A percentile compares a stretch with the other conserved stretches of the same genome.
Evolutionary conservation across 2,888 invertebrate genomes (phyloP).

Genomic region (Archips xylosteana): DNA sequence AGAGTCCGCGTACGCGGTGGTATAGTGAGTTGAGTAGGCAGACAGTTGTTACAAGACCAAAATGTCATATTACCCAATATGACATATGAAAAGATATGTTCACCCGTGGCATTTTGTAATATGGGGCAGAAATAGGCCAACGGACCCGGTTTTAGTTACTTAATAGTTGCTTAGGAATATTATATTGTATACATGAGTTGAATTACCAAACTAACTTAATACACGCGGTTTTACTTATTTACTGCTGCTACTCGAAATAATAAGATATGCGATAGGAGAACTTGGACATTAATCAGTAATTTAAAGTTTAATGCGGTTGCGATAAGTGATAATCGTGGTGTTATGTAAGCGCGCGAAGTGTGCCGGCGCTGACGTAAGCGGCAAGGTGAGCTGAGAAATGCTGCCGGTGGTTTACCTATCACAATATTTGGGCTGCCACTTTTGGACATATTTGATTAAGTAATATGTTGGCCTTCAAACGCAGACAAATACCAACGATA

Average conservation of each 20-base stretch:
- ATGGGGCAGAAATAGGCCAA: neutral
- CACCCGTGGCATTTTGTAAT: constrained; percentile 15
- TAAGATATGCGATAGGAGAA: constrained; percentile 6
- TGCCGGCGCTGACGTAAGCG: constrained; percentile 50
- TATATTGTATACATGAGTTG: neutral
- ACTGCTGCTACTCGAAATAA: neutral
- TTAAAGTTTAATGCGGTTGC: constrained; percentile 16
- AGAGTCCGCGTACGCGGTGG: neutral
- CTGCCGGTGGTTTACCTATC: constrained; percentile 42
- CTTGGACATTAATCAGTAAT: constrained; percentile 22
- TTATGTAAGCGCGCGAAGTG: constrained; percentile 56
- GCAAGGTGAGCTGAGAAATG: constrained; percentile 61
- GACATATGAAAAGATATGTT: constrained; percentile 18
- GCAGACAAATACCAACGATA: neutral
- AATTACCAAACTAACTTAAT: neutral
- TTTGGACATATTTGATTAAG: constrained; percentile 2
- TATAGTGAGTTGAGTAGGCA: constrained; percentile 1
- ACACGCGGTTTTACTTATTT: neutral
- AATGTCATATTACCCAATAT: constrained; percentile 29
- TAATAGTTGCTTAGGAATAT: neutral
- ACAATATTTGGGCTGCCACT: constrained; percentile 8
- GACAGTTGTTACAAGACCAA: constrained; percentile 16
- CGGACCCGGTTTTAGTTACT: neutral
- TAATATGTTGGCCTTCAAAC: constrained; percentile 14
- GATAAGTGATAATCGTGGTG: constrained; percentile 26